Conservation (phyloP, 2,888 invertebrate species). For the Apotomis capreana region DNA sequence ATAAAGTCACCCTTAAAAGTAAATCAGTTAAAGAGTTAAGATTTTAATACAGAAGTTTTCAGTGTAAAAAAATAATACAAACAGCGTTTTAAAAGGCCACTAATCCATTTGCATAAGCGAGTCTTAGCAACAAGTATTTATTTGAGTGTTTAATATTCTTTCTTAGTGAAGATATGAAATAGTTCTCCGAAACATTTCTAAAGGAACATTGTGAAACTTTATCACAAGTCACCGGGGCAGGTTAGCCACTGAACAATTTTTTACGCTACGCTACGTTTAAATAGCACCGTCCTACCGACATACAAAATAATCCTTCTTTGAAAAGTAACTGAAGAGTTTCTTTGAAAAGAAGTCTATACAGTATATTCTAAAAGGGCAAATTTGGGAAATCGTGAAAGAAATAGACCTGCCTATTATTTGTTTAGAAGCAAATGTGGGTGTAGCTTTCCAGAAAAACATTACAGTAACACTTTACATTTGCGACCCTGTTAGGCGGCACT, state of each 20-base stretch:
- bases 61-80: too few species aligned
- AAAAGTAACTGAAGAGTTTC: slow-evolving; percentile 24
- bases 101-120: too few species aligned
- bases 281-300: slow-evolving; percentile 22
- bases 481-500: slow-evolving; percentile 15
- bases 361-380: slow-evolving; percentile 34
- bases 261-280: slow-evolving; percentile 29
- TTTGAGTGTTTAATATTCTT: background rate
- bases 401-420: slow-evolving; percentile 26
- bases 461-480: slow-evolving; percentile 12
- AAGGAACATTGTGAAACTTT: slow-evolving; percentile 19
- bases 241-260: slow-evolving; percentile 37
- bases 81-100: too few species aligned
- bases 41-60: background rate
- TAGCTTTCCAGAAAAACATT: slow-evolving; percentile 20
- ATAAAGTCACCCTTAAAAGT: too few species aligned
- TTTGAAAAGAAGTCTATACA: slow-evolving; percentile 28
- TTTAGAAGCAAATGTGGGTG: slow-evolving; percentile 4
- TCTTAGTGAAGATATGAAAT: background rate
- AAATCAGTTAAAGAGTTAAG: too few species aligned
- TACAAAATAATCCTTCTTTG: slow-evolving; percentile 35
- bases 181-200: slow-evolving; percentile 7
- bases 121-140: background rate
- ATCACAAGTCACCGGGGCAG: slow-evolving; percentile 30
- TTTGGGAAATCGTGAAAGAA: slow-evolving; percentile 25